Conservation (phyloP, 1,140 invertebrate genomes). For the Brachystomella parvula region DNA sequence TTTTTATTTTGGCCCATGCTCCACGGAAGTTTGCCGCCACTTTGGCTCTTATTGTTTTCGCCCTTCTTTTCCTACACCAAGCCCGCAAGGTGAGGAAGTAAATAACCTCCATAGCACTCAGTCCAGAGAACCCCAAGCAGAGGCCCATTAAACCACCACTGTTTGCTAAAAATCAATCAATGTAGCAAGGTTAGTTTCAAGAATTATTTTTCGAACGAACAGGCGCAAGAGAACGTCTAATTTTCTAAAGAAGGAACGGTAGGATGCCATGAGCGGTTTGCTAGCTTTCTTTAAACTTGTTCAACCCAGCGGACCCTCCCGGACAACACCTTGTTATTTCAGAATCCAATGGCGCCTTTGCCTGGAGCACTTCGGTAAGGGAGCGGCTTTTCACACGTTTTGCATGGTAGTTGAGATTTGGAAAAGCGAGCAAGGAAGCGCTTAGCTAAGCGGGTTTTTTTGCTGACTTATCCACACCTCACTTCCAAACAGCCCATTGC, state of each 20-base stretch:
- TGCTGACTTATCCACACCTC: too few relatives aligned
- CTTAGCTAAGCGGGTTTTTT: too few relatives aligned
- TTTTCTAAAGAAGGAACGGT: background rate
- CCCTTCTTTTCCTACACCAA: constrained; percentile 13
- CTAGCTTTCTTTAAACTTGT: too few relatives aligned
- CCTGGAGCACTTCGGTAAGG: too few relatives aligned
- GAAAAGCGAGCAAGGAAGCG: too few relatives aligned
- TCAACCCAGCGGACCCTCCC: too few relatives aligned
- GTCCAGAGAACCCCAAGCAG: constrained; percentile 58
- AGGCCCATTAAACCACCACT: constrained; percentile 59
- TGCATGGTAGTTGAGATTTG: too few relatives aligned
- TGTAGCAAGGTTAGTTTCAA: background rate
- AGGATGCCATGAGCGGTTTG: background rate
- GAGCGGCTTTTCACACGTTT: too few relatives aligned
- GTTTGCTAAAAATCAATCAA: constrained; percentile 43
- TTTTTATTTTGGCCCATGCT: background rate
- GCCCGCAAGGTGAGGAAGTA: constrained; percentile 48
- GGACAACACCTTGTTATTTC: too few relatives aligned
- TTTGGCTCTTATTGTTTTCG: background rate
- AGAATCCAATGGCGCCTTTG: too few relatives aligned
- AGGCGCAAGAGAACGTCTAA: too few relatives aligned
- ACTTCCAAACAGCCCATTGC: too few relatives aligned
- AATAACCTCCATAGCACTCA: constrained; percentile 55
- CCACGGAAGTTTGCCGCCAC: constrained; percentile 7
- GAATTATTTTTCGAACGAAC: constrained; percentile 1